Percentiles rank a stretch among this genome's conserved stretches.
Conservation (phyloP, 2,888 invertebrate species). For the Parnassius mnemosyne region DNA sequence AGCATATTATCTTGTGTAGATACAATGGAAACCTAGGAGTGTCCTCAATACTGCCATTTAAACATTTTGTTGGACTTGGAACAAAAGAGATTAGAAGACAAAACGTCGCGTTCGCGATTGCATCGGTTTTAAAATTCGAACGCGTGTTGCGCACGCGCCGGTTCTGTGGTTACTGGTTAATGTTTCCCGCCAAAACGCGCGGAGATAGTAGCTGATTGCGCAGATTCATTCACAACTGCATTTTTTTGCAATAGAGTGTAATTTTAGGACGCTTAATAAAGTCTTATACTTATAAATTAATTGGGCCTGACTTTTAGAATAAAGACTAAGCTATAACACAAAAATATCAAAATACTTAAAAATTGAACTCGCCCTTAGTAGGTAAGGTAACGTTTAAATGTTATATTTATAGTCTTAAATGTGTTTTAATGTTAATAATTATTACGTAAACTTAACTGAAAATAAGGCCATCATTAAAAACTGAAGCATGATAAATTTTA, state of each 20-base stretch:
- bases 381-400: too few relatives aligned
- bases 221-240: conserved; percentile 59
- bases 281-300: too few relatives aligned
- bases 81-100: conserved; percentile 67
- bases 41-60: conserved; percentile 75
- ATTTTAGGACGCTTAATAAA: too few relatives aligned
- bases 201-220: conserved; percentile 54
- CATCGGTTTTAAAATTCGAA: conserved; percentile 56
- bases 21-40: conserved; percentile 70
- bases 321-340: too few relatives aligned
- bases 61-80: conserved; percentile 56
- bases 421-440: too few relatives aligned
- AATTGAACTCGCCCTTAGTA: too few relatives aligned
- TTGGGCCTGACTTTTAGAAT: too few relatives aligned
- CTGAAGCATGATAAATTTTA: too few relatives aligned
- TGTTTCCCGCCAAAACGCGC: conserved; percentile 73
- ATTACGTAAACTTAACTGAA: too few relatives aligned
- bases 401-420: too few relatives aligned
- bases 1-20: conserved; percentile 65
- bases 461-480: too few relatives aligned
- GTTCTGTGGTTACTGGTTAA: conserved; percentile 63
- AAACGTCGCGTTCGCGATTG: conserved; percentile 73
- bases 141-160: conserved; percentile 77
- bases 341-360: too few relatives aligned
- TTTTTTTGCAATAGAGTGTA: conserved; percentile 9